phyloP scores from a whole-genome alignment of 1,140 invertebrate species.

The Macrotrachela quadricornifera region DNA sequence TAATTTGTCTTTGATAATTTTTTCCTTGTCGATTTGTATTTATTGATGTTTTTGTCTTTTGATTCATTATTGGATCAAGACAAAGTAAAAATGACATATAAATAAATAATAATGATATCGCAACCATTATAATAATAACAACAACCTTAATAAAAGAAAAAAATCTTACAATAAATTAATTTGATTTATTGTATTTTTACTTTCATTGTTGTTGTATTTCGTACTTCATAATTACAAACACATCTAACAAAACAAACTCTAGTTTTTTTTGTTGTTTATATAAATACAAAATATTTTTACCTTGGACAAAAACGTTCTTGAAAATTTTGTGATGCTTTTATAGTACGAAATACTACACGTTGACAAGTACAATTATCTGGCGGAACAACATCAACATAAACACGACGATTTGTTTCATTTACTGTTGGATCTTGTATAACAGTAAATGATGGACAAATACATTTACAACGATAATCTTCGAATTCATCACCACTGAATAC shows the following conservation, averaged over 20 bases:
- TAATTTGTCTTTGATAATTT: conserved; percentile 10
- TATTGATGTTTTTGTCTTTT: conserved; percentile 11
- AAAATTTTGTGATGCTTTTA: no score
- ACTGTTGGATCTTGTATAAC: background rate
- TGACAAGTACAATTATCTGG: no score
- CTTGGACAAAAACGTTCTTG: no score
- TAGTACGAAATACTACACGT: no score
- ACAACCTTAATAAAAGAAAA: conserved; percentile 50
- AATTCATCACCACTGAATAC: background rate
- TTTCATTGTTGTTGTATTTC: conserved; percentile 8
- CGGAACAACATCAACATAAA: no score
- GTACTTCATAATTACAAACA: conserved; percentile 6
- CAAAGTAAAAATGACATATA: conserved; percentile 95
- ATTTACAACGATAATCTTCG: conserved; percentile 6
- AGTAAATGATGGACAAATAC: conserved; percentile 8
- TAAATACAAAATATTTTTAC: no score
- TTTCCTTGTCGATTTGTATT: conserved; percentile 30
- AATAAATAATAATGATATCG: conserved; percentile 74
- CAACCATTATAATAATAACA: conserved; percentile 92
- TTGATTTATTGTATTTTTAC: background rate
- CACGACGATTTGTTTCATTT: no score
- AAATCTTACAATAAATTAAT: background rate
- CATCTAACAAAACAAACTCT: conserved; percentile 6
- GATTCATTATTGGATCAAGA: conserved; percentile 75
- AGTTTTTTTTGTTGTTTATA: background rate